Conservation (phyloP, 2,888 invertebrate genomes). For the Ochropacha duplaris region DNA sequence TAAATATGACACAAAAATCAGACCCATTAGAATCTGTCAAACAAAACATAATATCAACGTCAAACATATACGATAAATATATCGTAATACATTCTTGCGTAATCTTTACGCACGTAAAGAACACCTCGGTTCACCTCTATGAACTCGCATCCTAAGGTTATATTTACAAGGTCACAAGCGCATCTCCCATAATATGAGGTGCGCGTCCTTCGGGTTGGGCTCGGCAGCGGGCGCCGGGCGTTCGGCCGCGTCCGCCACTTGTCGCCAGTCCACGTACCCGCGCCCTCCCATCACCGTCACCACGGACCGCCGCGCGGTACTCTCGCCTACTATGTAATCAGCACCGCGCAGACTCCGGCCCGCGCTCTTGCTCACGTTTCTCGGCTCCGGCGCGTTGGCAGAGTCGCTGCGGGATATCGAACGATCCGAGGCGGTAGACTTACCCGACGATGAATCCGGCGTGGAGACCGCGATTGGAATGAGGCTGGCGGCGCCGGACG, state of each 20-base stretch:
- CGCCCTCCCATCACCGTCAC: conserved; percentile 94
- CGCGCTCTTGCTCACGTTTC: conserved; percentile 51
- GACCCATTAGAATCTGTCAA: conserved; percentile 17
- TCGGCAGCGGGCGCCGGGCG: conserved; percentile 83
- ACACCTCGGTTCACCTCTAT: not conserved
- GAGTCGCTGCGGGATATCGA: conserved; percentile 66
- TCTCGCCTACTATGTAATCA: conserved; percentile 66
- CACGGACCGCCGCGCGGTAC: conserved; percentile 87
- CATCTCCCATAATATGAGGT: conserved; percentile 94
- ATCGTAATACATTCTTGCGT: conserved; percentile 22
- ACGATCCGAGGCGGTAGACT: conserved; percentile 68
- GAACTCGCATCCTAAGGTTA: not conserved
- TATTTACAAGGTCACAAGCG: conserved; percentile 59
- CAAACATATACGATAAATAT: not conserved
- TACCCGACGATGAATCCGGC: conserved; percentile 68
- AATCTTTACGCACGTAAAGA: conserved; percentile 21
- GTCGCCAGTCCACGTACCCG: conserved; percentile 94
- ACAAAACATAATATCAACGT: conserved; percentile 15
- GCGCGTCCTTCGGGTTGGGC: conserved; percentile 92
- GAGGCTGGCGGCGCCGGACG: conserved; percentile 84
- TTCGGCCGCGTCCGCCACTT: conserved; percentile 85
- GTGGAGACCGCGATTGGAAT: conserved; percentile 80
- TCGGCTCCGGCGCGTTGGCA: conserved; percentile 41
- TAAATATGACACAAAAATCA: conserved; percentile 61
- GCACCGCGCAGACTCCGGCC: conserved; percentile 69